Conservation (phyloP, 1,140 invertebrate species). For the Neodiprion virginianus region DNA sequence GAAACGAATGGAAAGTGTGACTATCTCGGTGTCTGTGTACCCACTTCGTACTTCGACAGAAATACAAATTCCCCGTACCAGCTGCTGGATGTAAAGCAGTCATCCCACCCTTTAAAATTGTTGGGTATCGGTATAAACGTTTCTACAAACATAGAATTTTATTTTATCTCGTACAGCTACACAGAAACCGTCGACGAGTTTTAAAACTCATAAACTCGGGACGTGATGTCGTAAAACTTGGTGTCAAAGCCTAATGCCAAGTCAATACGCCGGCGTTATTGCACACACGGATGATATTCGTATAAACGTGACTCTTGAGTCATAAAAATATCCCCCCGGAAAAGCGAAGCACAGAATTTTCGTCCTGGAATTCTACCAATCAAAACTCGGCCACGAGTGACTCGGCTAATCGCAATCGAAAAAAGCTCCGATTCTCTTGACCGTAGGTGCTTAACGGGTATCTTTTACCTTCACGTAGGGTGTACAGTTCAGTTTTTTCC, state of each 20-base stretch:
- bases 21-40: not conserved
- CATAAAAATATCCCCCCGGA: too few species aligned
- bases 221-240: not conserved
- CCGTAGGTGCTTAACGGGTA: too few species aligned
- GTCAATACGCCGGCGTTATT: not conserved
- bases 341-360: not conserved
- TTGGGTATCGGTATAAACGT: not conserved
- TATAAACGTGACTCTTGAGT: too few species aligned
- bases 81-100: too few species aligned
- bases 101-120: too few species aligned
- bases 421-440: too few species aligned
- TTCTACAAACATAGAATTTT: not conserved
- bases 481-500: constrained; percentile 43
- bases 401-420: too few species aligned
- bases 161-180: too few species aligned
- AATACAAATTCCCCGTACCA: too few species aligned
- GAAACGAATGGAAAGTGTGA: constrained; percentile 22
- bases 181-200: too few species aligned
- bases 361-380: not conserved
- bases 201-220: not conserved
- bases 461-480: constrained; percentile 48
- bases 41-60: not conserved
- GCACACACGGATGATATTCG: too few species aligned
- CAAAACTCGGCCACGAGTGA: not conserved
- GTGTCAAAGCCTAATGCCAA: constrained; percentile 1